Evolutionary conservation across 1,140 invertebrate genomes (phyloP).

Genomic region (Diabrotica undecimpunctata): DNA sequence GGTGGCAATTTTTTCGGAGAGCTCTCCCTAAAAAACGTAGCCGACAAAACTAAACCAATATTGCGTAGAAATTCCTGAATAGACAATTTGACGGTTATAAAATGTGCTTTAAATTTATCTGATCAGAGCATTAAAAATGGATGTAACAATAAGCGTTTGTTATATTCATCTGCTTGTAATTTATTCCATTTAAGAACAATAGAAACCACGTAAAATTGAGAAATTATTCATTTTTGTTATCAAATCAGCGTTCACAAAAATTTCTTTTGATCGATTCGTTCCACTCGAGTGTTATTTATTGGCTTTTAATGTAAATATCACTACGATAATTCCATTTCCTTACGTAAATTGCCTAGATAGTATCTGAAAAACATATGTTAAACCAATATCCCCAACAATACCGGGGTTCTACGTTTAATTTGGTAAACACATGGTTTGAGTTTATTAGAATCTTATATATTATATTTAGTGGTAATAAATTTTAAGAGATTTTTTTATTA

Average conservation of each 20-base stretch:
- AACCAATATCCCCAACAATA: too few relatives aligned
- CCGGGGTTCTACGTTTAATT: too few relatives aligned
- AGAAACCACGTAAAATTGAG: background rate
- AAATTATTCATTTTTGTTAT: slow-evolving; percentile 1
- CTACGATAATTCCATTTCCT: background rate
- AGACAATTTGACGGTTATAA: background rate
- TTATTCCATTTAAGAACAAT: slow-evolving; percentile 3
- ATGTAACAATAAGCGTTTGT: background rate
- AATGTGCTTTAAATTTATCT: background rate
- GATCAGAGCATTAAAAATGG: background rate
- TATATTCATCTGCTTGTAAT: background rate
- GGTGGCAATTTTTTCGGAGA: background rate
- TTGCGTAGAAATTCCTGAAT: background rate
- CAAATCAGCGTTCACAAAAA: slow-evolving; percentile 2
- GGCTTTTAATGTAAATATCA: slow-evolving; percentile 1
- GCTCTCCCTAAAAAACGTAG: too few relatives aligned
- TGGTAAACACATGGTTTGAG: too few relatives aligned
- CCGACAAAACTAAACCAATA: background rate
- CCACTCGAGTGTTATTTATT: background rate
- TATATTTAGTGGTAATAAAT: too few relatives aligned
- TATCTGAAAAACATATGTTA: background rate
- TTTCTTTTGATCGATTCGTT: background rate
- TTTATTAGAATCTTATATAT: too few relatives aligned
- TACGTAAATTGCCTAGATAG: background rate
- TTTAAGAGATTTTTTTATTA: too few relatives aligned